Conservation (phyloP, 2,797 vertebrate genomes). For the Crenichthys baileyi region DNA sequence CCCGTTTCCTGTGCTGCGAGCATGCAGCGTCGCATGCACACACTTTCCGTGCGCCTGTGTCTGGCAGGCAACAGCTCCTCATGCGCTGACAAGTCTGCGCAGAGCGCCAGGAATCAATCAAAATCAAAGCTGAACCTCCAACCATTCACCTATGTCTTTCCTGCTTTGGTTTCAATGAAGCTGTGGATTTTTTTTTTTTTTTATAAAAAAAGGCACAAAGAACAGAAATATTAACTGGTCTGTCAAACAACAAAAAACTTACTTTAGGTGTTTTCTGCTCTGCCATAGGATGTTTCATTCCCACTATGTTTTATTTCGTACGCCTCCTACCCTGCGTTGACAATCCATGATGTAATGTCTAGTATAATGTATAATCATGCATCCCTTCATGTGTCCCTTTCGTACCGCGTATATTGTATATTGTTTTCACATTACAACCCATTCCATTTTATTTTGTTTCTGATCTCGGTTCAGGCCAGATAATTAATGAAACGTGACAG, state of each 20-base stretch:
- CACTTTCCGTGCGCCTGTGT: background rate
- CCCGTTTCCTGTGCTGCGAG: conserved; percentile 41
- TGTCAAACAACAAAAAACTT: background rate
- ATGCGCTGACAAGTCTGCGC: conserved; percentile 9
- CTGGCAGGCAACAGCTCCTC: background rate
- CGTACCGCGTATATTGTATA: background rate
- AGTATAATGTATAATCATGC: background rate
- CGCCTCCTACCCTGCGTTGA: background rate
- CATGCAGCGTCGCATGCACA: conserved; percentile 14
- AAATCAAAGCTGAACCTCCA: background rate
- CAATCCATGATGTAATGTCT: background rate
- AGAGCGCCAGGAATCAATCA: conserved; percentile 1
- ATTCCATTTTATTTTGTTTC: background rate
- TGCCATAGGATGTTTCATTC: background rate
- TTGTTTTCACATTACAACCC: background rate
- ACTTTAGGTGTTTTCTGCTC: background rate
- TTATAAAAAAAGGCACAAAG: background rate
- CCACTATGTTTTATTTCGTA: background rate
- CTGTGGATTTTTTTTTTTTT: background rate
- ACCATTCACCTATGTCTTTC: background rate
- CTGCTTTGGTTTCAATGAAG: background rate
- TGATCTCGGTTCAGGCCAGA: background rate
- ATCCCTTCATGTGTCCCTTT: background rate
- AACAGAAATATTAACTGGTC: background rate
- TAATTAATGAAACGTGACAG: background rate